phyloP scores from a whole-genome alignment of 92 coral and sea anemone genomes.

The Blastomussa wellsi region DNA sequence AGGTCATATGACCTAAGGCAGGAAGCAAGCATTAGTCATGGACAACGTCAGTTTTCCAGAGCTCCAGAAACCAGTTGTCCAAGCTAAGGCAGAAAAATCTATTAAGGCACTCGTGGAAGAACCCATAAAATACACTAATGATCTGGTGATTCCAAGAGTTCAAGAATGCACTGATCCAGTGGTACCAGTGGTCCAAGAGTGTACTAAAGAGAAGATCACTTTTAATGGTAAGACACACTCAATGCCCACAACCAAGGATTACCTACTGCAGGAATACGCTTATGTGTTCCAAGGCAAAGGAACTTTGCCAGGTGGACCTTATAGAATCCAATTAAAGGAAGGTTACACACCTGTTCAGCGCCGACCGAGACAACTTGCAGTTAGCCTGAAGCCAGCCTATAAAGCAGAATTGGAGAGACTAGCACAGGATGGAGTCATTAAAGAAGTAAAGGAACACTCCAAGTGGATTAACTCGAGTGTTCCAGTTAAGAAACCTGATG shows the following conservation, averaged over 20 bases:
- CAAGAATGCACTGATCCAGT: not conserved
- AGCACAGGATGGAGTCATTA: slow-evolving; percentile 46
- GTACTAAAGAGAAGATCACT: not conserved
- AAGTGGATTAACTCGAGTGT: slow-evolving; percentile 57
- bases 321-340: slow-evolving; percentile 58
- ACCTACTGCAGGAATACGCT: slow-evolving; percentile 44
- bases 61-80: slow-evolving; percentile 1
- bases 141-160: not conserved
- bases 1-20: slow-evolving; percentile 20
- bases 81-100: not conserved
- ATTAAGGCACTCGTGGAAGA: not conserved
- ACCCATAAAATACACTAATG: not conserved
- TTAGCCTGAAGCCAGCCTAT: slow-evolving; percentile 62
- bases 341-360: slow-evolving; percentile 56
- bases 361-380: slow-evolving; percentile 55
- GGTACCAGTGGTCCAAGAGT: too few relatives aligned
- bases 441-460: slow-evolving; percentile 50
- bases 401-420: slow-evolving; percentile 30
- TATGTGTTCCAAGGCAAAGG: slow-evolving; percentile 60
- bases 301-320: slow-evolving; percentile 51
- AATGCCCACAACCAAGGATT: slow-evolving; percentile 51
- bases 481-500: slow-evolving; percentile 49
- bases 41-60: not conserved
- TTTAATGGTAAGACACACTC: not conserved
- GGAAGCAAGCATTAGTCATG: not conserved